Evolutionary conservation across 2,888 invertebrate species (phyloP), one percentile per base, ranked within the genome.

Genomic region (Troilus luridus): DNA sequence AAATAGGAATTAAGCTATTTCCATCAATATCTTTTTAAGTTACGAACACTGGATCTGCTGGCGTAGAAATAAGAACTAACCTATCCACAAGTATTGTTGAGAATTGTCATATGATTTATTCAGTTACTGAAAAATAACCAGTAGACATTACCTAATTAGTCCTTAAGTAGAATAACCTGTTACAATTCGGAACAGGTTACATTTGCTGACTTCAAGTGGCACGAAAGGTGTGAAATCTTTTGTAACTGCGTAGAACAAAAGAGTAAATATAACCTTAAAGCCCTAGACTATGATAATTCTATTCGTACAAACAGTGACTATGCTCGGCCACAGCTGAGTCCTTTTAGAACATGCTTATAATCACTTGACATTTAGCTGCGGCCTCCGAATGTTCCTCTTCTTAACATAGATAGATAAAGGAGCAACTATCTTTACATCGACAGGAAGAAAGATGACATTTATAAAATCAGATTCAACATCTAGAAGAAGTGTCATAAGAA

Each of bases 321-420:
- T 27, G 56, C 85, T 19, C 10, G n/a, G 56, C 11, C 12, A 85
- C 56, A n/a, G 10, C n/a, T 0, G 56, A 85, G 85, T 7, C 56
- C 85, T 85, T n/a, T 56, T 5, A 54, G 56, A 85, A 85, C 85
- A 85, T 85, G 85, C 85, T 85, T 58, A 85, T 85, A 85, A 85
- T 85, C 85, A 85, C 85, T 85, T 85, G 85, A 85, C 85, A 85
- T 85, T 85, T 85, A 85, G 12, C 85, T 56, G 0, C 8, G 19
- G 6, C 85, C n/a, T 85, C 56, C 21, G 21, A 12, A n/a, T 56
- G 54, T n/a, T 8, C 19, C 11, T 19, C 56, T 58, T 19, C 85
- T 85, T 85, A 85, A n/a, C 85, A 85, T 10, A 56, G 85, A 58
- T 58, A 85, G 54, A 77, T 77, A 41, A 41, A 77, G 72, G 27